phyloP scores from a whole-genome alignment of 2,888 invertebrate genomes.

The Cylloceria caligata region DNA sequence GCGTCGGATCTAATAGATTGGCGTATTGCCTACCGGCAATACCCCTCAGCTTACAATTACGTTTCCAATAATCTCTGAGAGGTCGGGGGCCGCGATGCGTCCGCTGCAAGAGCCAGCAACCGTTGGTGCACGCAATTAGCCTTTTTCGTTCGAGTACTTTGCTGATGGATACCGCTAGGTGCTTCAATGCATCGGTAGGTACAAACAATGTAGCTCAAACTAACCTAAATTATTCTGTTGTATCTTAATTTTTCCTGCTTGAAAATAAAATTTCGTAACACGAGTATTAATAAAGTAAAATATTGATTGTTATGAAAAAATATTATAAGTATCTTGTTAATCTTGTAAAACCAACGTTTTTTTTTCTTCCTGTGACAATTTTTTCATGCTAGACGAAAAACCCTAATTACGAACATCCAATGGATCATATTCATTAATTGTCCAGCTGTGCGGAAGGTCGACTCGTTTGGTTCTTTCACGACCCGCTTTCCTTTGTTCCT shows the following conservation, averaged over 20 bases:
- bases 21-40: constrained; percentile 18
- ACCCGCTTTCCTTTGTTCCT: background rate
- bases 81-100: background rate
- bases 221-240: background rate
- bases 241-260: background rate
- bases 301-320: background rate
- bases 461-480: constrained; percentile 34
- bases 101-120: background rate
- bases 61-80: constrained; percentile 38
- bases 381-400: background rate
- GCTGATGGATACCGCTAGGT: constrained; percentile 3
- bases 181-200: background rate
- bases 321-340: background rate
- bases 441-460: constrained; percentile 42
- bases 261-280: background rate
- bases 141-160: background rate
- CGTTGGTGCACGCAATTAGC: constrained; percentile 2
- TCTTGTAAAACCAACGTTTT: background rate
- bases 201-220: background rate
- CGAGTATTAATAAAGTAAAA: too few species aligned
- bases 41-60: constrained; percentile 31
- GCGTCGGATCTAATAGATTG: constrained; percentile 24
- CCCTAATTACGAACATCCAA: constrained; percentile 9
- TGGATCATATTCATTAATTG: constrained; percentile 32
- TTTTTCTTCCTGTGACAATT: background rate